Conservation (phyloP, 2,888 invertebrate genomes). For the Caenorhabditis parvicauda region DNA sequence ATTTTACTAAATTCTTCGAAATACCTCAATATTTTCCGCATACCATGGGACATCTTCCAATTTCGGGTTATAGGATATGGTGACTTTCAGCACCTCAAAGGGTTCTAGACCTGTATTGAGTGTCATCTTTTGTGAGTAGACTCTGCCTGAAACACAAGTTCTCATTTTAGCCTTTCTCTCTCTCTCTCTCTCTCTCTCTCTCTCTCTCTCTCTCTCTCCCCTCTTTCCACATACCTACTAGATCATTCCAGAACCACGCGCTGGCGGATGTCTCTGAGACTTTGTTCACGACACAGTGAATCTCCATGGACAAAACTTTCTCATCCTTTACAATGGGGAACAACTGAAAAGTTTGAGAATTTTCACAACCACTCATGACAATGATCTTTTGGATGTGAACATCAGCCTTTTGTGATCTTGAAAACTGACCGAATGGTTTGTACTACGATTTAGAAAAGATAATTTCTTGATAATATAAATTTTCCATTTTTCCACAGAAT, state of each 20-base stretch:
- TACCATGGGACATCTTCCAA: constrained; percentile 51
- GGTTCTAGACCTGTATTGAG: too few species aligned
- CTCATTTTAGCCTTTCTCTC: too few species aligned
- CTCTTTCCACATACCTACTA: too few species aligned
- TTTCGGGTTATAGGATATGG: constrained; percentile 32
- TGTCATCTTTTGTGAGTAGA: too few species aligned
- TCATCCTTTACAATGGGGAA: constrained; percentile 9
- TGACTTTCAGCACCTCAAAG: too few species aligned
- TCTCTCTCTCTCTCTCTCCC: too few species aligned
- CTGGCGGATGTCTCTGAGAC: constrained; percentile 22
- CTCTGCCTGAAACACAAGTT: too few species aligned
- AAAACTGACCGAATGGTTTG: constrained; percentile 8
- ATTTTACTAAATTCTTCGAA: background rate
- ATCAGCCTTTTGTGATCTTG: background rate
- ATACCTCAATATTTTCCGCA: constrained; percentile 17
- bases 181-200: too few species aligned
- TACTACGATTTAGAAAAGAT: too few species aligned
- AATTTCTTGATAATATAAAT: too few species aligned
- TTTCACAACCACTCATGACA: too few species aligned
- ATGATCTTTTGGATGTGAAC: background rate
- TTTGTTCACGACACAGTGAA: constrained; percentile 37
- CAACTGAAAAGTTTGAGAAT: background rate
- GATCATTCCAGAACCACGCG: constrained; percentile 54
- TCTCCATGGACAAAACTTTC: background rate
- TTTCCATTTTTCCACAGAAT: too few species aligned